A percentile compares a stretch with the other conserved stretches of the same genome.
Conservation (phyloP, 2,888 invertebrate genomes). For the Asteroscopus sphinx region DNA sequence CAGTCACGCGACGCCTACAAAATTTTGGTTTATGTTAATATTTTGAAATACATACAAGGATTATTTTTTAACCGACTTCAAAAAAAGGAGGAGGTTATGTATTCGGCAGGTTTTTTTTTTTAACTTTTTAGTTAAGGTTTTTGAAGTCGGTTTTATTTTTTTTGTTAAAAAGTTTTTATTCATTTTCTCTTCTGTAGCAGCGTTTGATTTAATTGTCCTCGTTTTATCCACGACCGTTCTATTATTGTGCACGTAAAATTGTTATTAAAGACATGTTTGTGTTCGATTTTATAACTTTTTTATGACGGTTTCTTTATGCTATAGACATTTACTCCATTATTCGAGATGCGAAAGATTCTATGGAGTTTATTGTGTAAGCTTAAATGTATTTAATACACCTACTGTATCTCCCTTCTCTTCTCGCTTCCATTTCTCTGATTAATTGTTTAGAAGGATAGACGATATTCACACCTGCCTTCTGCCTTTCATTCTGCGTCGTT, state of each 20-base stretch:
- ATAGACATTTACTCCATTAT: slow-evolving; percentile 14
- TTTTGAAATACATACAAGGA: too few relatives aligned
- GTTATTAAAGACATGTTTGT: slow-evolving; percentile 6
- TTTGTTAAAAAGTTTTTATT: too few relatives aligned
- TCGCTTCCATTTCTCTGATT: slow-evolving; percentile 39
- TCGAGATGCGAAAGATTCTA: slow-evolving; percentile 5
- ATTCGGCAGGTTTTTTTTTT: too few relatives aligned
- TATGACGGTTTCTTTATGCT: slow-evolving; percentile 15
- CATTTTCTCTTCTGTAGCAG: slow-evolving; percentile 8
- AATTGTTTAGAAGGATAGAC: slow-evolving; percentile 35
- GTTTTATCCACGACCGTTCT: slow-evolving; percentile 1
- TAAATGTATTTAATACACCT: too few relatives aligned
- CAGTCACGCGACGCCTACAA: too few relatives aligned
- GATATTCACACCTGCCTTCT: slow-evolving; percentile 32
- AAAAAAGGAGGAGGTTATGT: too few relatives aligned
- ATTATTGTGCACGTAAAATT: background rate
- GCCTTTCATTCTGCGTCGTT: slow-evolving; percentile 30
- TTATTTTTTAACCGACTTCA: too few relatives aligned
- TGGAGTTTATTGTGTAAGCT: slow-evolving; percentile 36
- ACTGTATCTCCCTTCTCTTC: slow-evolving; percentile 25
- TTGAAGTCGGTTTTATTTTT: too few relatives aligned
- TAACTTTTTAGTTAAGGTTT: too few relatives aligned
- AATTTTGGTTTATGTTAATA: too few relatives aligned
- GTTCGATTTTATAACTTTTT: slow-evolving; percentile 19
- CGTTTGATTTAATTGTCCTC: slow-evolving; percentile 21